Evolutionary conservation across 2,797 vertebrate genomes (phyloP), one percentile per base, ranked within the genome.

Genomic region (Podargus strigoides): DNA sequence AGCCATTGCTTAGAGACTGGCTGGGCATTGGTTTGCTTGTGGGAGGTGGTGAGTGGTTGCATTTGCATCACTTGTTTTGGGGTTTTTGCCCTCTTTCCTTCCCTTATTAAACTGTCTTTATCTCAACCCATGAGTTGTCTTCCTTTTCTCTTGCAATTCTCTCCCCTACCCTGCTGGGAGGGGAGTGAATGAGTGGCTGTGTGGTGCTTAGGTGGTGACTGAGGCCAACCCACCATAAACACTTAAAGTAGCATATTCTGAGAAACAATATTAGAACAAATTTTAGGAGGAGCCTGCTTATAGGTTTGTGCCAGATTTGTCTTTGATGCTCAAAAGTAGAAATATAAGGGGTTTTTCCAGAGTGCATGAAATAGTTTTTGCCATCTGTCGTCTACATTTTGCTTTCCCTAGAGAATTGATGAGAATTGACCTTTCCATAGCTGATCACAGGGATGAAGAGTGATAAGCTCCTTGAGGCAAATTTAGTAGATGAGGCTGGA

Each of bases 371-470:
- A 39, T 28, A 44, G 26, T 3, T 78, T 81, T 87, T 82, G 19
- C 39, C 10, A 2, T 50, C 20, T 62, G 19, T 62, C 74, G 14
- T 67, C 27, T 50, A 26, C 15, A 14, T 9, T 85, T 89, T 68
- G 46, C 30, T 56, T 72, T 47, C 56, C 16, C 26, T 75, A 20
- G 17, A 59, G 46, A 78, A 55, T 1, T 55, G 66, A 93, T 22
- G 17, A 59, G 46, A 78, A 55, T 1, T 55, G 66, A 93, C 24
- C 44, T 91, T 85, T 72, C 46, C 37, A 9, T 17, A 53, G 60
- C 34, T 1, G 3, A 26, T 84, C 21, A 39, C 12, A 52, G 27
- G 18, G 22, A 32, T 0, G 0, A 80, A 53, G 62, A 75, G 23
- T 60, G 37, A 26, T n/a, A 76, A 62, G 2, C 4, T 79, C 27